A percentile compares a stretch with the other conserved stretches of the same genome.
Evolutionary conservation across 2,888 invertebrate species (phyloP).

Genomic region (Tetragnatha montana): DNA sequence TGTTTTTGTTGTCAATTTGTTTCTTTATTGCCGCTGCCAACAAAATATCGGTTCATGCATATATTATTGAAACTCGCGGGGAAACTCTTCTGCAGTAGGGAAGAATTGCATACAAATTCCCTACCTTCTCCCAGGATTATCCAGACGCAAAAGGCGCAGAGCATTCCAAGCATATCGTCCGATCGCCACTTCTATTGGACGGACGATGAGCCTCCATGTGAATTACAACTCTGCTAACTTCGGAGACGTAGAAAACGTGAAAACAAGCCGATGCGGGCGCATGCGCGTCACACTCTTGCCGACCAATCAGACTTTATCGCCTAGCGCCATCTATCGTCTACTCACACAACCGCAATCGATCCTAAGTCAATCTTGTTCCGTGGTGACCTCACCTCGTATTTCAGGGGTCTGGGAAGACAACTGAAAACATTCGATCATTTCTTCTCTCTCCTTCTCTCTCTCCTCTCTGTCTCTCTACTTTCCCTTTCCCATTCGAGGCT

Average conservation of each 20-base stretch:
- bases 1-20: not conserved
- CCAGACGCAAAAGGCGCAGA: constrained; percentile 52
- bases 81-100: not conserved
- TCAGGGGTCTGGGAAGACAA: constrained; percentile 61
- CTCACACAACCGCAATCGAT: constrained; percentile 30
- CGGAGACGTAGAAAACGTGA: constrained; percentile 16
- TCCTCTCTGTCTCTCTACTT: constrained; percentile 7
- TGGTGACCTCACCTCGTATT: constrained; percentile 65
- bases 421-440: constrained; percentile 68
- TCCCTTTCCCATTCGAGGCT: constrained; percentile 26
- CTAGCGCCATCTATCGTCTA: constrained; percentile 59
- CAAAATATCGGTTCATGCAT: not conserved
- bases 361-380: constrained; percentile 59
- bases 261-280: constrained; percentile 27
- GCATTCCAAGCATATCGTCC: constrained; percentile 66
- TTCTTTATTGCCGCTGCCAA: not conserved
- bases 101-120: not conserved
- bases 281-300: constrained; percentile 12
- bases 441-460: constrained; percentile 12
- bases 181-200: constrained; percentile 38
- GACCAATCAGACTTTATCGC: constrained; percentile 13
- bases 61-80: not conserved
- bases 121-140: constrained; percentile 64
- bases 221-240: constrained; percentile 63
- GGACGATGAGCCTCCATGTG: constrained; percentile 59